Conservation (phyloP, 1,140 invertebrate genomes). For the Laupala kohalensis region DNA sequence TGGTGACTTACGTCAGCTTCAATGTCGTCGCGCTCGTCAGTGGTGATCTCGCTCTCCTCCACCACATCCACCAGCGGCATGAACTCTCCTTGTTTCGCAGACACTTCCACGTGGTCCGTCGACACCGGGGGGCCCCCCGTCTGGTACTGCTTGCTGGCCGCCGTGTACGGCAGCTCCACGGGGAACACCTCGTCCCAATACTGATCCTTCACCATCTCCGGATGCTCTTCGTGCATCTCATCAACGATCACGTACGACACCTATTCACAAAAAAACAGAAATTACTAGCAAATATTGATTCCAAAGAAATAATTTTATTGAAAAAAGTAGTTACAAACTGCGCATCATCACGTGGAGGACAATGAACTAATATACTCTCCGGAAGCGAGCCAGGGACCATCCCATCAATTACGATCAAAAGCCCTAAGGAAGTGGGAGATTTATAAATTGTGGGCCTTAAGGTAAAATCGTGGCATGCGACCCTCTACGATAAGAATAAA, state of each 20-base stretch:
- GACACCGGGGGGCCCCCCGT: constrained; percentile 2
- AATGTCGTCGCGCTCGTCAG: neutral
- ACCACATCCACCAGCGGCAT: neutral
- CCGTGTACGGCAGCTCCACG: constrained; percentile 28
- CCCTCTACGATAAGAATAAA: too few relatives aligned
- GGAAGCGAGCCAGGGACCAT: too few relatives aligned
- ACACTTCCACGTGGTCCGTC: constrained; percentile 8
- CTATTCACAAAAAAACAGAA: too few relatives aligned
- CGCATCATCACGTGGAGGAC: too few relatives aligned
- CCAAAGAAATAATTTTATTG: too few relatives aligned
- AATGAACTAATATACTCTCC: too few relatives aligned
- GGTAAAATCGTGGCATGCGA: too few relatives aligned
- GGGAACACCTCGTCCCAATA: constrained; percentile 31
- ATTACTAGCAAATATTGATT: too few relatives aligned
- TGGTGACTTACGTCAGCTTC: neutral
- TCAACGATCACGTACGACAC: constrained; percentile 31
- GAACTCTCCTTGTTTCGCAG: constrained; percentile 1
- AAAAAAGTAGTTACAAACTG: too few relatives aligned
- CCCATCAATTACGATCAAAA: too few relatives aligned
- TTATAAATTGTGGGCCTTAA: too few relatives aligned
- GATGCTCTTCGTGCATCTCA: constrained; percentile 32
- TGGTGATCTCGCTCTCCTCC: neutral
- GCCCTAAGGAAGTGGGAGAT: too few relatives aligned
- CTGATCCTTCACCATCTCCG: constrained; percentile 28
- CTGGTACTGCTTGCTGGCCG: constrained; percentile 19